These are phyloP conservation scores for Bellardia bayeri DNA, from an alignment of 2,888 invertebrate species.

Conservation along the genomic window DNA sequence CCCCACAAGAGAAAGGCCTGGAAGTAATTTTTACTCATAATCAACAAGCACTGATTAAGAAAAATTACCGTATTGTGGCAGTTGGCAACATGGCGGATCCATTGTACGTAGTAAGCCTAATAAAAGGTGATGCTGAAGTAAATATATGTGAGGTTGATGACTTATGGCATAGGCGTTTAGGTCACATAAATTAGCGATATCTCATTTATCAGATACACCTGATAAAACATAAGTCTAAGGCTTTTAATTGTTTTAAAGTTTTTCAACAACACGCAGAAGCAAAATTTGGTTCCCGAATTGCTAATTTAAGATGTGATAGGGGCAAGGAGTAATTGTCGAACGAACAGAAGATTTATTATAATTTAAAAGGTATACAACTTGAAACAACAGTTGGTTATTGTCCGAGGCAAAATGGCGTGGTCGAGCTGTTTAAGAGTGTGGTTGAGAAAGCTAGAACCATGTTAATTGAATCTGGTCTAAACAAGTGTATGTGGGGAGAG, in stretches of 20 bases:
- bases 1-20: slow-evolving; percentile 16
- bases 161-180: not conserved
- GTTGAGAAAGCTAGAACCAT: slow-evolving; percentile 58
- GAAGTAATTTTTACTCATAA: not conserved
- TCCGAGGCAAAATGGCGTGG: slow-evolving; percentile 64
- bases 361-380: slow-evolving; percentile 18
- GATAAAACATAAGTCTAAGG: slow-evolving; percentile 58
- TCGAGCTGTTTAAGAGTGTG: slow-evolving; percentile 57
- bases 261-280: slow-evolving; percentile 28
- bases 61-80: slow-evolving; percentile 8
- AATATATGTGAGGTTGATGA: not conserved
- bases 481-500: slow-evolving; percentile 68
- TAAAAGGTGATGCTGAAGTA: not conserved
- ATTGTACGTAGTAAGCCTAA: not conserved
- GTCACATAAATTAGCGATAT: not conserved
- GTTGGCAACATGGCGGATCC: not conserved
- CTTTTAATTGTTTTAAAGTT: slow-evolving; percentile 59
- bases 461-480: slow-evolving; percentile 44
- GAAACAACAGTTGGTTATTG: slow-evolving; percentile 67
- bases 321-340: slow-evolving; percentile 1
- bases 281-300: not conserved
- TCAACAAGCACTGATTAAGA: not conserved
- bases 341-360: slow-evolving; percentile 1
- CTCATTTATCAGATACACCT: not conserved
- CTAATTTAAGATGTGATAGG: slow-evolving; percentile 33